phyloP scores from a whole-genome alignment of 23 tunicate genomes.

The Styela clava region DNA sequence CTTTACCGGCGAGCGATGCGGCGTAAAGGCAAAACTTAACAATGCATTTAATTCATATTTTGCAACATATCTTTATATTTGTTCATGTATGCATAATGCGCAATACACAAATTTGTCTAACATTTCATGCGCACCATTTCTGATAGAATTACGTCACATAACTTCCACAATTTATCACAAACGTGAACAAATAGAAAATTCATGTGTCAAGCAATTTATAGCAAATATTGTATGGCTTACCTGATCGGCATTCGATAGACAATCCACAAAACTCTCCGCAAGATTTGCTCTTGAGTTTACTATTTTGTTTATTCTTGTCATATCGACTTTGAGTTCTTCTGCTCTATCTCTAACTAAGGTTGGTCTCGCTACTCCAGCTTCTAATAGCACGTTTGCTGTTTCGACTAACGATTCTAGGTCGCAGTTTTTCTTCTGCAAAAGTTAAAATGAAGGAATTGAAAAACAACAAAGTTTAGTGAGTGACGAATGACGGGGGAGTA shows the following conservation, averaged over 20 bases:
- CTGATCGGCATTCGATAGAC: constrained; percentile 33
- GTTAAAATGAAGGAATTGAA: neutral
- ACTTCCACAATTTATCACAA: too few species aligned
- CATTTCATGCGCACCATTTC: too few species aligned
- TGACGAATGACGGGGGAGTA: neutral
- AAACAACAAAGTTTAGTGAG: neutral
- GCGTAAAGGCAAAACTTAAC: too few species aligned
- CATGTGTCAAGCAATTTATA: too few species aligned
- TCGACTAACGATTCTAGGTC: constrained; percentile 61
- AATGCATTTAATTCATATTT: too few species aligned
- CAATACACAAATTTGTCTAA: too few species aligned
- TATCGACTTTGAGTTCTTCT: constrained; percentile 42
- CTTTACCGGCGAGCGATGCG: too few species aligned
- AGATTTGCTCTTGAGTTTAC: constrained; percentile 25
- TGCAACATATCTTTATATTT: too few species aligned
- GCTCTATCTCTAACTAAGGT: constrained; percentile 38
- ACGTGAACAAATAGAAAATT: too few species aligned
- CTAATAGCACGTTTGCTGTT: constrained; percentile 73
- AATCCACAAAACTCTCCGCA: constrained; percentile 40
- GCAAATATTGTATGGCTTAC: too few species aligned
- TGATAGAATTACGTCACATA: too few species aligned
- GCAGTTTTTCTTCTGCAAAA: constrained; percentile 31
- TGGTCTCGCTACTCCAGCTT: constrained; percentile 50
- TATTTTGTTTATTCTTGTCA: constrained; percentile 44
- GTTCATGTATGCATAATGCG: too few species aligned